Percentiles rank a stretch among this genome's conserved stretches.
Evolutionary conservation across 2,888 invertebrate genomes (phyloP).

Genomic region (Pelosia muscerda): DNA sequence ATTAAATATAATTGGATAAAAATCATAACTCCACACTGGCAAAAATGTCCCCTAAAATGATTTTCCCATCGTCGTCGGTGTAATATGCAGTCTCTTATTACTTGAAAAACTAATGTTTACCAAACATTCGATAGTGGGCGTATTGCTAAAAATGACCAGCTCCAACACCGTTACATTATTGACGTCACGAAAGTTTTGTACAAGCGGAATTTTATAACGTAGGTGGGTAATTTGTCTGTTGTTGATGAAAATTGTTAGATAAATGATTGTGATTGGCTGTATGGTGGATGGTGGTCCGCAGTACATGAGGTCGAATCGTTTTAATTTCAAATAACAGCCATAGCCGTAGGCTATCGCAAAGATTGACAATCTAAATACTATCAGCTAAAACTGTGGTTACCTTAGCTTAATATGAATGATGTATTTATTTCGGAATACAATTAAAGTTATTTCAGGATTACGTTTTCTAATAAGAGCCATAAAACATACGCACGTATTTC

Average conservation of each 20-base stretch:
- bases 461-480: neutral
- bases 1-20: no score
- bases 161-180: constrained; percentile 44
- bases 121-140: constrained; percentile 47
- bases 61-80: constrained; percentile 57
- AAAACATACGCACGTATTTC: neutral
- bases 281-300: constrained; percentile 12
- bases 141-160: constrained; percentile 44
- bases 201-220: constrained; percentile 41
- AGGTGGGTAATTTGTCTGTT: constrained; percentile 46
- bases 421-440: no score
- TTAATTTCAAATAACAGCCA: constrained; percentile 4
- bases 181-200: constrained; percentile 39
- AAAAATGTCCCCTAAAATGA: no score
- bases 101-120: constrained; percentile 52
- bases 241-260: constrained; percentile 48
- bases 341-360: neutral
- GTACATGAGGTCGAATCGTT: constrained; percentile 11
- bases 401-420: neutral
- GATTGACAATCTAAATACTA: constrained; percentile 7
- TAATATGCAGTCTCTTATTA: constrained; percentile 54
- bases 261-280: constrained; percentile 42
- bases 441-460: no score
- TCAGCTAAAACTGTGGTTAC: neutral
- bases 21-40: no score